phyloP scores from a whole-genome alignment of 2,113 vertebrate genomes.

The Crypturellus undulatus region DNA sequence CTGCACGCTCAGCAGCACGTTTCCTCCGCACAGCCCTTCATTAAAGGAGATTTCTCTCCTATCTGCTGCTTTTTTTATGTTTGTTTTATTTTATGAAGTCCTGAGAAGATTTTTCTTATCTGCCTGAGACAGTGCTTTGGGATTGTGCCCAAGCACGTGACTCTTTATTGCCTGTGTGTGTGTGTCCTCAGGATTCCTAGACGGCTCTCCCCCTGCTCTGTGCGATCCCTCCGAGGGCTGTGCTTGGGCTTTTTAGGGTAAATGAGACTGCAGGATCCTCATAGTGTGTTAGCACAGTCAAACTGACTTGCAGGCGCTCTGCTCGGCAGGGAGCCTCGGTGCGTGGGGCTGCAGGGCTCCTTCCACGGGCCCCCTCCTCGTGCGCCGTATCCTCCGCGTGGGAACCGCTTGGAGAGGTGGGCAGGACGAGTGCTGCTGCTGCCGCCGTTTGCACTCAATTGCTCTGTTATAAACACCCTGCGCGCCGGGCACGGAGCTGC shows the following conservation, averaged over 20 bases:
- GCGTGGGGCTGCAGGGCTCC: neutral
- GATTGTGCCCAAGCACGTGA: neutral
- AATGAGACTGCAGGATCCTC: constrained; percentile 8
- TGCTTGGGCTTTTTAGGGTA: constrained; percentile 27
- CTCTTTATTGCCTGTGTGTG: no score
- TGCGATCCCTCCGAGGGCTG: neutral
- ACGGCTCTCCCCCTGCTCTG: neutral
- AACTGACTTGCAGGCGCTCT: neutral
- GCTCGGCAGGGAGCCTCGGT: neutral
- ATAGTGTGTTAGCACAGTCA: neutral
- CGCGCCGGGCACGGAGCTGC: no score
- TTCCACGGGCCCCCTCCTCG: neutral
- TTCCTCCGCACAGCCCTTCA: neutral
- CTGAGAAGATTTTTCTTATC: neutral
- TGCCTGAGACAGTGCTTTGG: neutral
- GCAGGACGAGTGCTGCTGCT: neutral
- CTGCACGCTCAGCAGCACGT: neutral
- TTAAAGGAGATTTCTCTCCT: neutral
- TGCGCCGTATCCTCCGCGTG: neutral
- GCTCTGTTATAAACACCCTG: rapidly evolving
- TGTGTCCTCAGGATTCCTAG: neutral
- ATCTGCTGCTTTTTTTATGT: neutral
- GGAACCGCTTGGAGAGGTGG: neutral
- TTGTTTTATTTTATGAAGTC: neutral
- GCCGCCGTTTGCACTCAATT: neutral